phyloP scores from a whole-genome alignment of 2,888 invertebrate species.

The Spilosoma lubricipeda region DNA sequence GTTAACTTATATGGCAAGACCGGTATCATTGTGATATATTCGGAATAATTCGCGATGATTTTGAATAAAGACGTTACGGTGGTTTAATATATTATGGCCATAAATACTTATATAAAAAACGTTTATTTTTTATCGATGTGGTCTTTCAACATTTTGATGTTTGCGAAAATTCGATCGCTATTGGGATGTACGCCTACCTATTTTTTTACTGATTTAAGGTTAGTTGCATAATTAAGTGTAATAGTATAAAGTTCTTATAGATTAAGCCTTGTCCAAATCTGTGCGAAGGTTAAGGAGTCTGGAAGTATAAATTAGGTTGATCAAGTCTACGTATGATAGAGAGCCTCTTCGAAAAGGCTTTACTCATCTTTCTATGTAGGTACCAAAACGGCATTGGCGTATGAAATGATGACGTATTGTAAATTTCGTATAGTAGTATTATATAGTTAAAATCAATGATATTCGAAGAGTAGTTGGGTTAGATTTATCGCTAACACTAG shows the following conservation, averaged over 20 bases:
- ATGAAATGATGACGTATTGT: not conserved
- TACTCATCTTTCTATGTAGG: not conserved
- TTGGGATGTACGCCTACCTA: not conserved
- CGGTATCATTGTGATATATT: conserved; percentile 30
- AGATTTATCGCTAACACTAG: not conserved
- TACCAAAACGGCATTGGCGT: not conserved
- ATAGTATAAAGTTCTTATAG: not conserved
- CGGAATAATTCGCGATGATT: conserved; percentile 22
- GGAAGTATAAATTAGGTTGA: not conserved
- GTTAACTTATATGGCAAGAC: conserved; percentile 46
- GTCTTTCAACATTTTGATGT: conserved; percentile 5
- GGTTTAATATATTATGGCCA: conserved; percentile 9
- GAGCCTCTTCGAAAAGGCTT: not conserved
- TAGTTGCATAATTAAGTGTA: not conserved
- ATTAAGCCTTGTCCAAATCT: not conserved
- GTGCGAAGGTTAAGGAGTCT: not conserved
- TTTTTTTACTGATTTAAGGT: not conserved
- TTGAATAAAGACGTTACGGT: conserved; percentile 9
- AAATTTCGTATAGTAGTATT: no score
- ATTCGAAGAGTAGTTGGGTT: not conserved
- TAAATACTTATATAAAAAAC: conserved; percentile 10
- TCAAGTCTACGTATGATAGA: not conserved
- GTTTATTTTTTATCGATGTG: not conserved
- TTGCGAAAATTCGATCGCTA: not conserved
- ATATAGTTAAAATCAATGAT: not conserved